Conservation (phyloP, 1,140 invertebrate species). For the Proales similis region DNA sequence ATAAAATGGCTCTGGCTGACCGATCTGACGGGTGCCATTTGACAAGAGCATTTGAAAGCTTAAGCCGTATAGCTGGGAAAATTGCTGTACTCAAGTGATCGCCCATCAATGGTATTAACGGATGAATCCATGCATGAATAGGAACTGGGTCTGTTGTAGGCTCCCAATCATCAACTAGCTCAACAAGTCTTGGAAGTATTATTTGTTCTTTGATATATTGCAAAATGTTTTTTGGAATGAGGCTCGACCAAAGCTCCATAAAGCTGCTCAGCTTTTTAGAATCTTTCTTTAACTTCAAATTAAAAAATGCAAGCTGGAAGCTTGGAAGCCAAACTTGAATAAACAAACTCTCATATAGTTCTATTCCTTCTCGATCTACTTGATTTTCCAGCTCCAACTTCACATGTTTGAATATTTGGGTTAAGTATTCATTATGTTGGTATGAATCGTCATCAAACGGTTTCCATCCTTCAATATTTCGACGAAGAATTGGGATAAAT, state of each 20-base stretch:
- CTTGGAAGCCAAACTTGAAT: too few species aligned
- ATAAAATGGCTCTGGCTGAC: slow-evolving; percentile 80
- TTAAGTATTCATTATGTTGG: neutral
- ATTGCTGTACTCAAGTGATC: slow-evolving; percentile 38
- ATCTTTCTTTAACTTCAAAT: too few species aligned
- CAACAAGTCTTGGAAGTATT: slow-evolving; percentile 68
- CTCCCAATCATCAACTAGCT: slow-evolving; percentile 83
- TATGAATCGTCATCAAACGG: neutral
- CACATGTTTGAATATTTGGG: neutral
- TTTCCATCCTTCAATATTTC: neutral
- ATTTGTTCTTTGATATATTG: slow-evolving; percentile 74
- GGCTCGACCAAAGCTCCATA: too few species aligned
- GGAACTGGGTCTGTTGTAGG: slow-evolving; percentile 83
- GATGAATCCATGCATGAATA: slow-evolving; percentile 90
- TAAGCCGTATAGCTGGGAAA: slow-evolving; percentile 69
- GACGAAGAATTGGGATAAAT: neutral
- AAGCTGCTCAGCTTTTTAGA: too few species aligned
- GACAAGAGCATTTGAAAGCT: slow-evolving; percentile 73
- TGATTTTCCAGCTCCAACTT: too few species aligned
- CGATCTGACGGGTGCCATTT: slow-evolving; percentile 78
- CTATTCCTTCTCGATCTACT: too few species aligned
- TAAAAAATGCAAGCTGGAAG: too few species aligned
- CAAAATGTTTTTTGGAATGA: too few species aligned
- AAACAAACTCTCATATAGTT: too few species aligned
- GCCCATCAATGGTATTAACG: slow-evolving; percentile 77